These are phyloP conservation scores for Acromyrmex heyeri DNA, from an alignment of 1,140 invertebrate species.

Conservation along the genomic window DNA sequence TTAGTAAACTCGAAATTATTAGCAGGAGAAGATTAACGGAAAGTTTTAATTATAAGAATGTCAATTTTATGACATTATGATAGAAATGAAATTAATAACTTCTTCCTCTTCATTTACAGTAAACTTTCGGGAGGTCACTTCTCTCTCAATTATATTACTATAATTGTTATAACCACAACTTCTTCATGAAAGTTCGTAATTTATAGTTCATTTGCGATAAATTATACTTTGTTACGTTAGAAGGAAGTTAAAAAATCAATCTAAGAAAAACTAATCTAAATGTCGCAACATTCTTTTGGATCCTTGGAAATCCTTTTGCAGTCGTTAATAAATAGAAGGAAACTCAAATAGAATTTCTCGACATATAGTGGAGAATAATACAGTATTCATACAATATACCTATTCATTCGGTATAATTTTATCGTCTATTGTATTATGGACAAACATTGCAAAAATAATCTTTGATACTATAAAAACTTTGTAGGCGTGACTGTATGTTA, in stretches of 20 bases:
- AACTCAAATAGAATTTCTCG: background rate
- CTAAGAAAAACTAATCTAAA: background rate
- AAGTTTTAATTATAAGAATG: conserved; percentile 55
- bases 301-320: background rate
- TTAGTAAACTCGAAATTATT: conserved; percentile 24
- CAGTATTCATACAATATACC: background rate
- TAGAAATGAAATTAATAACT: conserved; percentile 49
- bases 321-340: background rate
- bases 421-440: background rate
- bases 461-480: background rate
- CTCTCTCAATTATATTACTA: conserved; percentile 23
- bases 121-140: conserved; percentile 8
- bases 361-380: background rate
- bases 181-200: conserved; percentile 35
- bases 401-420: conserved; percentile 3
- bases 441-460: conserved; percentile 17
- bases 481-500: background rate
- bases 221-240: conserved; percentile 9
- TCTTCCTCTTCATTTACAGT: conserved; percentile 9
- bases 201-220: conserved; percentile 32
- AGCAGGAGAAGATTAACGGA: background rate
- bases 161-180: conserved; percentile 45
- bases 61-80: conserved; percentile 40
- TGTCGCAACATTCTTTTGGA: background rate
- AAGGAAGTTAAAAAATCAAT: conserved; percentile 27